Conservation (phyloP, 2,113 vertebrate genomes). For the Carassius gibelio region DNA sequence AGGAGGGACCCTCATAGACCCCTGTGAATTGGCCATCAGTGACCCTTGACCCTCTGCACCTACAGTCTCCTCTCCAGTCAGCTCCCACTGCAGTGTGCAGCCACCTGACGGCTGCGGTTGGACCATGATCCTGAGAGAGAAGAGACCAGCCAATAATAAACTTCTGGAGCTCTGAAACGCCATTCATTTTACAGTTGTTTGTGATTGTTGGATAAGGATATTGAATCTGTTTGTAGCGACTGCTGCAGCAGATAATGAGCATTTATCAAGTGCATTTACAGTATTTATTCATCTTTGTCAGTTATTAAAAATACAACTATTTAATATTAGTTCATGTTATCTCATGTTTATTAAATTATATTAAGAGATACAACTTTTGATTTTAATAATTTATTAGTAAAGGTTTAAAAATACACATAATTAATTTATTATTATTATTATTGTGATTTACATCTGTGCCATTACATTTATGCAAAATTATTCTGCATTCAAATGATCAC, state of each 20-base stretch:
- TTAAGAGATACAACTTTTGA: too few relatives aligned
- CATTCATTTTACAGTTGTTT: neutral
- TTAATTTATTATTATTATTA: too few relatives aligned
- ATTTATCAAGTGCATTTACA: too few relatives aligned
- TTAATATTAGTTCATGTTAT: too few relatives aligned
- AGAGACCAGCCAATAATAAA: neutral
- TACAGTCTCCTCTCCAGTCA: conserved; percentile 74
- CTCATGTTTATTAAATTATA: too few relatives aligned
- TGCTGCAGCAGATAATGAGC: too few relatives aligned
- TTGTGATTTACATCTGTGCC: neutral
- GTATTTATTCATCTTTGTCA: too few relatives aligned
- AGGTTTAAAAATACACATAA: too few relatives aligned
- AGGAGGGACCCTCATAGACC: conserved; percentile 73
- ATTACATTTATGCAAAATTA: neutral
- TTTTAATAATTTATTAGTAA: too few relatives aligned
- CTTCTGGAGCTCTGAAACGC: neutral
- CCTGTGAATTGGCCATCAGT: conserved; percentile 54
- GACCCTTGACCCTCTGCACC: conserved; percentile 62
- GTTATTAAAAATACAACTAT: too few relatives aligned
- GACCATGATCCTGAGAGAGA: conserved; percentile 70
- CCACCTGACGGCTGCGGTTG: conserved; percentile 76
- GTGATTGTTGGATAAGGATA: neutral
- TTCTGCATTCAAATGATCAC: neutral
- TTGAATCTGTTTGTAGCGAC: neutral
- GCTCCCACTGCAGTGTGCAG: conserved; percentile 73